phyloP scores from a whole-genome alignment of 2,113 vertebrate genomes.

The Astur gentilis region DNA sequence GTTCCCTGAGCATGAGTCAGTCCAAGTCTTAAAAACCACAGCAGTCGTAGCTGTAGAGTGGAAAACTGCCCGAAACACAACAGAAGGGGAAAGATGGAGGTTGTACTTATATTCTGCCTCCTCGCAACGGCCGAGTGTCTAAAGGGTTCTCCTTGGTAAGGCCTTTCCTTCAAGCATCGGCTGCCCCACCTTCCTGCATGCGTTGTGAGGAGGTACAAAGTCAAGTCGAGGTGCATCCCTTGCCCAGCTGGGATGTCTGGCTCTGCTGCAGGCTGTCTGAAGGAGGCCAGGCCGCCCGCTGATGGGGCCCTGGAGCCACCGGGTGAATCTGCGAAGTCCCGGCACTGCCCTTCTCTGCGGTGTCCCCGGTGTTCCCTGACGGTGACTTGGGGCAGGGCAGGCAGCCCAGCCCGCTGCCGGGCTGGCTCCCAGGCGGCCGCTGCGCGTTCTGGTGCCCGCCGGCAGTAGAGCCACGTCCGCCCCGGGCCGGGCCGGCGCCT shows the following conservation, averaged over 20 bases:
- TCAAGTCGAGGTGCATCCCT: neutral
- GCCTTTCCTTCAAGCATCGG: neutral
- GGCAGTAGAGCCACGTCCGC: neutral
- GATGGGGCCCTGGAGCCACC: neutral
- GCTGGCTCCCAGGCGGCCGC: too few relatives aligned
- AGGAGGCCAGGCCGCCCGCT: neutral
- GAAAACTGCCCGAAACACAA: neutral
- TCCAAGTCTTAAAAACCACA: too few relatives aligned
- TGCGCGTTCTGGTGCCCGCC: neutral
- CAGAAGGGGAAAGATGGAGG: too few relatives aligned
- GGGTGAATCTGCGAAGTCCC: too few relatives aligned
- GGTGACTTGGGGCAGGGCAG: too few relatives aligned
- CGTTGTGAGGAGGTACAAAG: neutral
- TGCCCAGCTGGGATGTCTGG: neutral
- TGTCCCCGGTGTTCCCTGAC: too few relatives aligned
- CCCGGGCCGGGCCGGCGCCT: neutral
- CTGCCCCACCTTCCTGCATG: neutral
- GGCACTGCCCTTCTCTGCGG: too few relatives aligned
- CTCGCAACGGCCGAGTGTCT: fast-evolving
- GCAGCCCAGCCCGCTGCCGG: too few relatives aligned
- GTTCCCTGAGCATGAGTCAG: neutral
- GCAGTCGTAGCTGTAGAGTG: fast-evolving
- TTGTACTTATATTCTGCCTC: too few relatives aligned
- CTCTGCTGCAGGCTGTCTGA: neutral
- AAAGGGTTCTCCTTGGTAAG: too few relatives aligned